phyloP scores from a whole-genome alignment of 2,797 vertebrate genomes.

The Phataginus tricuspis region DNA sequence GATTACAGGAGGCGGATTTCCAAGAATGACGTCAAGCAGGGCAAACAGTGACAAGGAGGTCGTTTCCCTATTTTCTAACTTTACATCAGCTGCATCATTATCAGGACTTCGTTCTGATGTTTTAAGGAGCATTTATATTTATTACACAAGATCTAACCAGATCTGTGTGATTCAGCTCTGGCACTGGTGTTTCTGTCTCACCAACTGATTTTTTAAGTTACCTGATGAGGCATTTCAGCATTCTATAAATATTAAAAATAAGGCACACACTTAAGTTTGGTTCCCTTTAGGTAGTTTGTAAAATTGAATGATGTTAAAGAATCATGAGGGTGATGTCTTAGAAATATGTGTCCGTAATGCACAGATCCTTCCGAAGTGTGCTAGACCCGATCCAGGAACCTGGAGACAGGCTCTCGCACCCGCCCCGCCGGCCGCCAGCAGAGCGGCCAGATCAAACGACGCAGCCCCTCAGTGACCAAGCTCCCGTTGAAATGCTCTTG shows the following conservation, averaged over 20 bases:
- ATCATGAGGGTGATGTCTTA: not conserved
- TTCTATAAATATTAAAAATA: not conserved
- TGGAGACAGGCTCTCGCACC: no score
- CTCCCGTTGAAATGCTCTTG: not conserved
- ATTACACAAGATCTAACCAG: not conserved
- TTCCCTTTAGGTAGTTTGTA: not conserved
- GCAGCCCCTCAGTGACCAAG: not conserved
- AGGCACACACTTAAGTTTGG: not conserved
- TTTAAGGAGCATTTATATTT: not conserved
- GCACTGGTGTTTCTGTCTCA: not conserved
- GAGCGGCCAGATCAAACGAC: no score
- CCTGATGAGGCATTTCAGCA: not conserved
- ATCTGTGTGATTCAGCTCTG: not conserved
- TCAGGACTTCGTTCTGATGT: not conserved
- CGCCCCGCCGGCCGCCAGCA: no score
- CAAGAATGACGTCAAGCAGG: not conserved
- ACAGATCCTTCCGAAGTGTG: fast-evolving
- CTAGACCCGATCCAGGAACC: not conserved
- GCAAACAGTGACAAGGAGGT: not conserved
- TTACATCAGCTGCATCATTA: not conserved
- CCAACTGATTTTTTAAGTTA: not conserved
- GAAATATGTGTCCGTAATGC: not conserved
- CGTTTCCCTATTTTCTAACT: not conserved
- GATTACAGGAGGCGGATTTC: not conserved
- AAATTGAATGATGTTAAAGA: not conserved